phyloP scores from a whole-genome alignment of 1,140 invertebrate genomes.

The Ceratosolen solmsi region DNA sequence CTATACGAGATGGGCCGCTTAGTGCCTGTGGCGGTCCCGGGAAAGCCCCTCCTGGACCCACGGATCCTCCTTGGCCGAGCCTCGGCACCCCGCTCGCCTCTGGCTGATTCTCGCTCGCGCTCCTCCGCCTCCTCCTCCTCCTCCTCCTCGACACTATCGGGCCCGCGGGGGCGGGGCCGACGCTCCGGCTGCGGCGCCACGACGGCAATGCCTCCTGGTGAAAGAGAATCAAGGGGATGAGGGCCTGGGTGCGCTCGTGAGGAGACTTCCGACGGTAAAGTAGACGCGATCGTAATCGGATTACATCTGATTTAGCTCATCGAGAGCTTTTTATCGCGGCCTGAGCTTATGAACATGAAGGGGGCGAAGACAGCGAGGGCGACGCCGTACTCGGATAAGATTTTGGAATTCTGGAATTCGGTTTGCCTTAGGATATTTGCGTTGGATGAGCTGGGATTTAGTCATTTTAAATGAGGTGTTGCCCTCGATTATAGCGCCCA shows the following conservation, averaged over 20 bases:
- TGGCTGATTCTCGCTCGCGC: not conserved
- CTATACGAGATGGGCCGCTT: conserved; percentile 20
- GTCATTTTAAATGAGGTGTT: too few relatives aligned
- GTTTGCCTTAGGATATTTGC: too few relatives aligned
- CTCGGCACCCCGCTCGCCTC: not conserved
- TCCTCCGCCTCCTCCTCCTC: not conserved
- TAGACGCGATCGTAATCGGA: too few relatives aligned
- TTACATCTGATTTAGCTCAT: too few relatives aligned
- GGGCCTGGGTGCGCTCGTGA: conserved; percentile 17
- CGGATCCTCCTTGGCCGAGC: conserved; percentile 46
- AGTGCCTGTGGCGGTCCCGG: conserved; percentile 59
- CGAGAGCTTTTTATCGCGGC: too few relatives aligned
- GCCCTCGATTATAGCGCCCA: too few relatives aligned
- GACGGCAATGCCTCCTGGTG: conserved; percentile 10
- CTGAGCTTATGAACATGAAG: too few relatives aligned
- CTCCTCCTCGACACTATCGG: not conserved
- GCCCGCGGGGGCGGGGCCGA: not conserved
- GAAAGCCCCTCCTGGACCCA: not conserved
- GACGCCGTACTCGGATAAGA: too few relatives aligned
- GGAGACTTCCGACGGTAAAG: not conserved
- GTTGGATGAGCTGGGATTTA: too few relatives aligned
- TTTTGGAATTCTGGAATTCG: too few relatives aligned
- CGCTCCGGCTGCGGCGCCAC: not conserved
- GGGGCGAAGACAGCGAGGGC: too few relatives aligned
- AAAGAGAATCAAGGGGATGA: not conserved